Conservation (phyloP, 2,797 vertebrate species). For the Tamandua tetradactyla region DNA sequence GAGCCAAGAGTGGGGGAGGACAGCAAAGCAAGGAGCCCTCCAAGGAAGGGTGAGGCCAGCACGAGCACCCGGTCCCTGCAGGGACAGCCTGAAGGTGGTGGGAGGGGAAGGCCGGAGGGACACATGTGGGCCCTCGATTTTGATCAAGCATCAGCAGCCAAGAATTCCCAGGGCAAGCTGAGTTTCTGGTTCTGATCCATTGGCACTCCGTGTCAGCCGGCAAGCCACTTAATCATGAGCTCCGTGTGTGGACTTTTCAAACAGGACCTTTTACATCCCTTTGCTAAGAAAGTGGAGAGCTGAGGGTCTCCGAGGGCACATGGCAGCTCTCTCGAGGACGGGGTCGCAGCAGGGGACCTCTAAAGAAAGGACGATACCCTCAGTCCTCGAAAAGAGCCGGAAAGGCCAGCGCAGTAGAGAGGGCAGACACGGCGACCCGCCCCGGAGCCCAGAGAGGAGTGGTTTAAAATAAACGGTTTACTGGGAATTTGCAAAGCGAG, state of each 20-base stretch:
- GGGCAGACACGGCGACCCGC: rapidly evolving
- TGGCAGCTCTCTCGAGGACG: too few relatives aligned
- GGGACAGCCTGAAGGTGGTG: rapidly evolving
- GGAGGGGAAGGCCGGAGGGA: not conserved
- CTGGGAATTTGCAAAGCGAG: not conserved
- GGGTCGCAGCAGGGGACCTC: not conserved
- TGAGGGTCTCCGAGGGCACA: not conserved
- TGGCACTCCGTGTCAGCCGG: too few relatives aligned
- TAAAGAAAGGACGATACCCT: not conserved
- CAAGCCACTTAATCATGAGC: not conserved
- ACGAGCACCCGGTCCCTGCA: too few relatives aligned
- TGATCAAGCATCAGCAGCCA: not conserved
- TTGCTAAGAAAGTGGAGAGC: not conserved
- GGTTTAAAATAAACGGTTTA: too few relatives aligned
- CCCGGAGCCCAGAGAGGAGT: not conserved
- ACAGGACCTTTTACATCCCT: not conserved
- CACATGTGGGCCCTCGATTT: too few relatives aligned
- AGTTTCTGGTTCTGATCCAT: not conserved
- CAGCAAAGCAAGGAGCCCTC: too few relatives aligned
- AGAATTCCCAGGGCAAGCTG: slow-evolving; percentile 1
- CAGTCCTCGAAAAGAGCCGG: not conserved
- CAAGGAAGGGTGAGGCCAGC: rapidly evolving
- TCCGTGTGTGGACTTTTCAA: not conserved
- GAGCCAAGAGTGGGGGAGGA: not conserved
- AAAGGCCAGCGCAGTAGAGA: not conserved